phyloP scores from a whole-genome alignment of 2,113 vertebrate species.

The Aegotheles bennettii region DNA sequence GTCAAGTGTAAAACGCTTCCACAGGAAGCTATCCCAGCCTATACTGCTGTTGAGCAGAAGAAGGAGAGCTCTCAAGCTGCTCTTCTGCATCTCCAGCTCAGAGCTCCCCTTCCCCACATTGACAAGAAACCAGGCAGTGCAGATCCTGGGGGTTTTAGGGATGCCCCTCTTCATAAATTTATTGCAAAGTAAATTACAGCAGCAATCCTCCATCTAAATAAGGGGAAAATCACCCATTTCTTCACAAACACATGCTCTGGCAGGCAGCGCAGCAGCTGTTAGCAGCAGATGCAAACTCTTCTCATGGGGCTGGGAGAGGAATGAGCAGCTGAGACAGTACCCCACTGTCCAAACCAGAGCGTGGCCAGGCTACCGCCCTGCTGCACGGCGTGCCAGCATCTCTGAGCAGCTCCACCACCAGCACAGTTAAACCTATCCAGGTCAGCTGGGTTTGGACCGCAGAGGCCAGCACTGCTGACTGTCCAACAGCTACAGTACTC shows the following conservation, averaged over 20 bases:
- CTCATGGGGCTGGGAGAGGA: conserved; percentile 12
- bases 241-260: background rate
- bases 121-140: background rate
- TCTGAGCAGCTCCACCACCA: background rate
- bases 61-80: background rate
- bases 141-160: background rate
- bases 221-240: background rate
- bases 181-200: background rate
- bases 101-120: background rate
- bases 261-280: background rate
- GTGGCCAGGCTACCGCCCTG: background rate
- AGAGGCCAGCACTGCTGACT: background rate
- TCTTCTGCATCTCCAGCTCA: background rate
- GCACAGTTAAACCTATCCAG: background rate
- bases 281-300: background rate
- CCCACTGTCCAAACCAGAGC: background rate
- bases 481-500: background rate
- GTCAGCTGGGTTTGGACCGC: background rate
- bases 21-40: background rate
- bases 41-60: background rate
- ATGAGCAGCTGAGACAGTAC: conserved; percentile 36
- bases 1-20: background rate
- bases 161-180: background rate
- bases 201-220: background rate
- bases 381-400: background rate